A percentile compares a stretch with the other conserved stretches of the same genome.
Evolutionary conservation across 2,888 invertebrate species (phyloP).

Genomic region (Galeopsomyia nigrocyanea): DNA sequence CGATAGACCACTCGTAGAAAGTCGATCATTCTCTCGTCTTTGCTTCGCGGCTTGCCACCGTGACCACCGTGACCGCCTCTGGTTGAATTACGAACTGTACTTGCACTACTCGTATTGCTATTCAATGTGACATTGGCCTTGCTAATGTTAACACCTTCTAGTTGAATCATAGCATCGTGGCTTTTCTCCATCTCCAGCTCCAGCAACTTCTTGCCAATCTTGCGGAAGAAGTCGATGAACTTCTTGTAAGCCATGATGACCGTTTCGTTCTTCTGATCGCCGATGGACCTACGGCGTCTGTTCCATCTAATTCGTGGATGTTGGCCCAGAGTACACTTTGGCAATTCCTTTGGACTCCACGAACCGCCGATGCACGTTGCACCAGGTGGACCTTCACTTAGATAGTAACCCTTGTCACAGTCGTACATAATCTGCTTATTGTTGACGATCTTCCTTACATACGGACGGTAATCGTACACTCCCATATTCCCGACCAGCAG

Average conservation of each 20-base stretch:
- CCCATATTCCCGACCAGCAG: slow-evolving; percentile 96
- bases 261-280: slow-evolving; percentile 54
- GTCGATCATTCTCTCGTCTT: slow-evolving; percentile 65
- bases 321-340: slow-evolving; percentile 87
- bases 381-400: slow-evolving; percentile 90
- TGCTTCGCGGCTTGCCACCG: slow-evolving; percentile 53
- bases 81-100: slow-evolving; percentile 38
- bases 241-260: slow-evolving; percentile 57
- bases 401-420: slow-evolving; percentile 90
- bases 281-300: slow-evolving; percentile 75
- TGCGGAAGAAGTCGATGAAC: slow-evolving; percentile 66
- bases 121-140: slow-evolving; percentile 21
- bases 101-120: slow-evolving; percentile 35
- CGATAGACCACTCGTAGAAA: slow-evolving; percentile 64
- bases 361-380: slow-evolving; percentile 95
- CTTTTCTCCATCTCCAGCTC: slow-evolving; percentile 63
- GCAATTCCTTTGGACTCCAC: slow-evolving; percentile 92
- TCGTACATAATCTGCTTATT: slow-evolving; percentile 97
- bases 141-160: slow-evolving; percentile 39
- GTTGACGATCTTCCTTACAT: slow-evolving; percentile 90
- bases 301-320: slow-evolving; percentile 91
- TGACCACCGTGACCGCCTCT: slow-evolving; percentile 41
- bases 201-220: slow-evolving; percentile 63
- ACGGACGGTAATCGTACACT: slow-evolving; percentile 93
- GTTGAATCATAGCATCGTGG: slow-evolving; percentile 53